A percentile compares a stretch with the other conserved stretches of the same genome.
phyloP scores from a whole-genome alignment of 2,797 vertebrate genomes.

The Cheirogaleus major region DNA sequence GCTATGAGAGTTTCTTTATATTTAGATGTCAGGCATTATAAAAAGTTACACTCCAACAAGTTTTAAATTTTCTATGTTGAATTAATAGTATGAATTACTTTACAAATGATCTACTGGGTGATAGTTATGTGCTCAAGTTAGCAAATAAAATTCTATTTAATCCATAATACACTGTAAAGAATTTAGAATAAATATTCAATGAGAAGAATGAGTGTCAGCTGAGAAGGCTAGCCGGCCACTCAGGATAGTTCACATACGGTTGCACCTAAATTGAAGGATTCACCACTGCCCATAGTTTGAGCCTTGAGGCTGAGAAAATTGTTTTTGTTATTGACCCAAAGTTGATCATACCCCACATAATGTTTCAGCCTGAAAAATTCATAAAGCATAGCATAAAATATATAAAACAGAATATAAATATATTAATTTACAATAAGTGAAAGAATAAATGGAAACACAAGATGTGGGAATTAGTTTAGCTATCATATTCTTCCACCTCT shows the following conservation, averaged over 20 bases:
- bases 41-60: background rate
- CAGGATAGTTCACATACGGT: background rate
- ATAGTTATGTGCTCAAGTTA: background rate
- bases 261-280: background rate
- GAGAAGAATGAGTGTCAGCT: background rate
- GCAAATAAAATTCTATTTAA: background rate
- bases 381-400: background rate
- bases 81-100: background rate
- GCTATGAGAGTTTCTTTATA: background rate
- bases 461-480: background rate
- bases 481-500: background rate
- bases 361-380: background rate
- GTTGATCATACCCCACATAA: background rate
- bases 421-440: background rate
- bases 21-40: background rate
- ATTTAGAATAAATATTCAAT: background rate
- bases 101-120: background rate
- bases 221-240: background rate
- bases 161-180: background rate
- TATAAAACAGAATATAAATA: background rate
- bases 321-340: background rate
- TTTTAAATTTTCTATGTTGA: background rate
- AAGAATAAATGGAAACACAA: background rate
- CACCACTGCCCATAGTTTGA: background rate
- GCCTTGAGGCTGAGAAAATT: background rate